These are phyloP conservation scores for Drosophila truncata DNA, from an alignment of 1,140 invertebrate species.

Conservation along the genomic window DNA sequence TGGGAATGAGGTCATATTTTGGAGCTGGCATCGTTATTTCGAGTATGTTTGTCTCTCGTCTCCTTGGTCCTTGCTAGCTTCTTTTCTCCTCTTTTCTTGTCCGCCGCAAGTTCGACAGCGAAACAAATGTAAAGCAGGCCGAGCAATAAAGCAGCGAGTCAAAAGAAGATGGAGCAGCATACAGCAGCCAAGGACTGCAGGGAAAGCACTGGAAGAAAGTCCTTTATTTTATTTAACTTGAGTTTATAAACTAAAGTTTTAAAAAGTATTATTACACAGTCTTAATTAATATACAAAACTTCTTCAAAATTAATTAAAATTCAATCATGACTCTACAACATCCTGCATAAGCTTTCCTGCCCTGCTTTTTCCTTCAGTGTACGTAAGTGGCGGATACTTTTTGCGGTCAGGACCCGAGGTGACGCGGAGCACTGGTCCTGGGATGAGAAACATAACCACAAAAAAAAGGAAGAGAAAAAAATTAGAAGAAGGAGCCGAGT, in stretches of 20 bases:
- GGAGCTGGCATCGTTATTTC: conserved; percentile 62
- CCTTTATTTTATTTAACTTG: neutral
- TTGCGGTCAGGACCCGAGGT: conserved; percentile 4
- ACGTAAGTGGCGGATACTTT: neutral
- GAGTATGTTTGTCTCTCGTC: conserved; percentile 19
- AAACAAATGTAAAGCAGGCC: conserved; percentile 46
- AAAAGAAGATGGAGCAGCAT: neutral
- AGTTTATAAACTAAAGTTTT: neutral
- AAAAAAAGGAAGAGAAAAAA: conserved; percentile 14
- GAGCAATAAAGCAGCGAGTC: conserved; percentile 39
- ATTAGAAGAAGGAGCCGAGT: conserved; percentile 14
- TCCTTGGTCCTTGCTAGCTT: neutral
- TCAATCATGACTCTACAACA: neutral
- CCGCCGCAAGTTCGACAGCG: conserved; percentile 21
- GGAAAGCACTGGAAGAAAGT: neutral
- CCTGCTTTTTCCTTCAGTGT: neutral
- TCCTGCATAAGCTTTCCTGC: neutral
- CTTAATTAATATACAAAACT: neutral
- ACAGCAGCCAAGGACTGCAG: conserved; percentile 25
- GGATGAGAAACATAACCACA: conserved; percentile 33
- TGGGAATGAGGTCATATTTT: conserved; percentile 77
- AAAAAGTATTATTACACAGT: too few species aligned
- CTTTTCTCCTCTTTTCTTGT: conserved; percentile 7
- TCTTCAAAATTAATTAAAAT: neutral
- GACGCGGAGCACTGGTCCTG: neutral